Evolutionary conservation across 2,113 vertebrate genomes (phyloP), one percentile per base, ranked within the genome.

Genomic region (Lontra canadensis): DNA sequence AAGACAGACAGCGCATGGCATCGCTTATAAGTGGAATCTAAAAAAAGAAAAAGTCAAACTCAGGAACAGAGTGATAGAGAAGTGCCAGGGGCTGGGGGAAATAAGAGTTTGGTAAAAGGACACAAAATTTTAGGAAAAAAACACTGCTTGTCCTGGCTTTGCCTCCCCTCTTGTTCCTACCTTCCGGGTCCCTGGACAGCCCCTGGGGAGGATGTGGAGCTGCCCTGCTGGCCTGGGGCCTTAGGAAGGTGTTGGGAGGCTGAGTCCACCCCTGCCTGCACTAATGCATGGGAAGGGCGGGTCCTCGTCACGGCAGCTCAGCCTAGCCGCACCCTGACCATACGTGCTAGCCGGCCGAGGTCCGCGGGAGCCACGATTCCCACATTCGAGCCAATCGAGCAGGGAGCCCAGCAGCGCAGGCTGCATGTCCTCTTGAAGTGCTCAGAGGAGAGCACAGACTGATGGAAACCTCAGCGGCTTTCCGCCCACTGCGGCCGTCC

Each of bases 391-490:
- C 94, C n/a, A 18, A n/a, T 15, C 25, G 7, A n/a, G 36, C 1
- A 26, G 42, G 8, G 49, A 42, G 25, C 31, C 44, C n/a, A 10
- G 12, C 29, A 11, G 2, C 4, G 23, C 36, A 7, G 39, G n/a
- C 93, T 14, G 9, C 17, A 1, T 6, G 1, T 10, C 29, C 26
- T 18, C 69, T 52, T 47, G 42, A 23, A 7, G 11, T 1, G 1
- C 29, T 9, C 7, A 14, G 4, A 0, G 6, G 10, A 13, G 39
- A 3, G 11, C 18, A 4, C 44, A 42, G 2, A 3, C 49, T 9
- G n/a, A 65, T 7, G 1, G 1, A 67, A 36, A 13, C 39, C 17
- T 18, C 57, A 21, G 9, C 1, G 6, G 42, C 1, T 55, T 42
- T 85, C 36, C 0, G 31, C 59, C 18, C 6, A 11, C 11, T 5